Percentiles rank a stretch among this genome's conserved stretches.
Conservation (phyloP, 2,888 invertebrate genomes). For the Chalcis sispes region DNA sequence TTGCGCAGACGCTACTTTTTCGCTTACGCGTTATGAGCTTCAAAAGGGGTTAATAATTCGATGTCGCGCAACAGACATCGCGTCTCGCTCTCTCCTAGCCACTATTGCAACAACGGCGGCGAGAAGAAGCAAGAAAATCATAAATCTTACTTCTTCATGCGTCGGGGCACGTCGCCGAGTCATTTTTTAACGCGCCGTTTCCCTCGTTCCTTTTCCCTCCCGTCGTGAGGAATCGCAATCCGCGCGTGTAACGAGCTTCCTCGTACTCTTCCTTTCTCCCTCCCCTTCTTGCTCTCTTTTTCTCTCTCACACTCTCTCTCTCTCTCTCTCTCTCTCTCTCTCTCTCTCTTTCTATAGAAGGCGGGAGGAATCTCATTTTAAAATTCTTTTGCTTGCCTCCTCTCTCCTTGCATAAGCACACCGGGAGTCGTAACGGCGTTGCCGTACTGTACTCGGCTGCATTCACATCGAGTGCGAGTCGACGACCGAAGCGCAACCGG, state of each 20-base stretch:
- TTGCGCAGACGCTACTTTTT: neutral
- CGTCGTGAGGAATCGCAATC: slow-evolving; percentile 62
- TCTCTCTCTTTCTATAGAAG: no score
- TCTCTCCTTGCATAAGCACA: neutral
- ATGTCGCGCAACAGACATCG: slow-evolving; percentile 14
- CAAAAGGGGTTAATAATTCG: slow-evolving; percentile 42
- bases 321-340: no score
- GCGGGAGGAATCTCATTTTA: slow-evolving; percentile 58
- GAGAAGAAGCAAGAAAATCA: slow-evolving; percentile 23
- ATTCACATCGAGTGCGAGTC: slow-evolving; percentile 1
- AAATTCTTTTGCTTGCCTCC: slow-evolving; percentile 57
- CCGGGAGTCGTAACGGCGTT: neutral
- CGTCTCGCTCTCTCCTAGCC: neutral
- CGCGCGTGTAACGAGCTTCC: slow-evolving; percentile 67
- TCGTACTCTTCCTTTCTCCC: slow-evolving; percentile 6
- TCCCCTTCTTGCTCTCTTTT: slow-evolving; percentile 2
- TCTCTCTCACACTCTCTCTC: no score
- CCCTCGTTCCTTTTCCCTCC: slow-evolving; percentile 61
- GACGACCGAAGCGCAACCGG: no score
- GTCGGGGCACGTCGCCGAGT: slow-evolving; percentile 15
- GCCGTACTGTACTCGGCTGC: slow-evolving; percentile 33
- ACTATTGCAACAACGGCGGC: neutral
- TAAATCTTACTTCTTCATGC: slow-evolving; percentile 44
- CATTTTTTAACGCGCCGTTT: slow-evolving; percentile 65
- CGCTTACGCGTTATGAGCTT: neutral